A percentile compares a stretch with the other conserved stretches of the same genome.
Conservation (phyloP, 2,797 vertebrate species). For the Acipenser ruthenus region DNA sequence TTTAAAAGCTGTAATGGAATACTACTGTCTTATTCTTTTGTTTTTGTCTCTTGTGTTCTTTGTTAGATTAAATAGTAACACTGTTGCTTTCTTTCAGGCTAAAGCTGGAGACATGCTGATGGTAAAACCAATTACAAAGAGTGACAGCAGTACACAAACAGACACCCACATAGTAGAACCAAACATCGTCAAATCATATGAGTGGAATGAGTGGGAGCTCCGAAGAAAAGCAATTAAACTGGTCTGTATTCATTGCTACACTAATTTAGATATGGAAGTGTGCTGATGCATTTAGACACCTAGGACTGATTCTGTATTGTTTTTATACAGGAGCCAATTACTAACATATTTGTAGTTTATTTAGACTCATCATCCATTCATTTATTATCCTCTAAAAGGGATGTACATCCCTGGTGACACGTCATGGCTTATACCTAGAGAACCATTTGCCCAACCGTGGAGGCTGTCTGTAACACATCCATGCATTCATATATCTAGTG, state of each 20-base stretch:
- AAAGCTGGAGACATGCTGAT: conserved; percentile 42
- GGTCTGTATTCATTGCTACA: conserved; percentile 54
- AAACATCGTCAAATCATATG: conserved; percentile 67
- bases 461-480: too few relatives aligned
- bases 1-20: neutral
- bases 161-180: conserved; percentile 78
- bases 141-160: conserved; percentile 75
- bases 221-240: conserved; percentile 82
- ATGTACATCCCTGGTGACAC: too few relatives aligned
- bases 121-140: conserved; percentile 49
- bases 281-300: neutral
- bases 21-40: conserved; percentile 4
- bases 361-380: too few relatives aligned
- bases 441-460: too few relatives aligned
- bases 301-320: too few relatives aligned
- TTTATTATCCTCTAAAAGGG: too few relatives aligned
- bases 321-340: too few relatives aligned
- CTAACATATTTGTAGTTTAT: too few relatives aligned
- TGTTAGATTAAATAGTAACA: conserved; percentile 18
- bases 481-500: too few relatives aligned
- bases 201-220: conserved; percentile 95
- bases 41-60: conserved; percentile 13
- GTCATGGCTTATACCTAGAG: too few relatives aligned
- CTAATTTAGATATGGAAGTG: neutral
- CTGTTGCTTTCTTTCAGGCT: conserved; percentile 37